Evolutionary conservation across 2,797 vertebrate species (phyloP), one percentile per base, ranked within the genome.

Genomic region (Sarcophilus harrisii): DNA sequence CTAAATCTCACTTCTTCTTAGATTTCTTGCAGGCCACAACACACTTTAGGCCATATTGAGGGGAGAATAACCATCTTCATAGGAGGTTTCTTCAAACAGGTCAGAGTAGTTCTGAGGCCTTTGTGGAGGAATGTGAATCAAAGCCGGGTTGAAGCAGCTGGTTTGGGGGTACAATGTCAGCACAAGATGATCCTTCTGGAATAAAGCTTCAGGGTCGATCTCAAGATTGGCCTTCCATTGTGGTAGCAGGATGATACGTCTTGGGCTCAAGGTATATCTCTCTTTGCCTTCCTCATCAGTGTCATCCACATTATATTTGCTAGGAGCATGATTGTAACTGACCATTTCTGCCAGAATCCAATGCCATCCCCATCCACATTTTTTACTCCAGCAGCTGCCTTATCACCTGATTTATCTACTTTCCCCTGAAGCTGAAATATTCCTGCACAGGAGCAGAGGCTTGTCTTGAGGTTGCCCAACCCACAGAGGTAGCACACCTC

Each of bases 191-290:
- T 99, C 99, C 96, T 99, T 99, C 91, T 99, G 99, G 98, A 99
- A 99, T 59, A 99, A 98, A 0, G 99, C 99, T 96, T 99, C 99
- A 0, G 99, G 99, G 98, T 99, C 99, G 0, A 99, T 99, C 98
- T 99, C 99, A 0, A 99, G 99, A 97, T 99, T 99, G 62, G 99
- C 99, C 94, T 99, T 99, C 99, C 99, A 99, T 98, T 99, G 99
- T 0, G 99, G 99, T 9, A 99, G 98, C 0, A 99, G 99, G 98
- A 99, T 99, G 98, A 99, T 99, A 49, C 99, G 97, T 21, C 99
- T 98, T 0, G 99, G 98, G 98, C 99, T 99, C 97, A 99, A 98
- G 0, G 99, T 99, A 55, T 99, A 99, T 91, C 99, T 99, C 98
- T 99, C 99, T 99, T 99, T 99, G 90, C 99, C 99, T 95, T 99